Base-by-base conservation (phyloP, 2,888 invertebrate genomes). In the Chalcis sispes region DNA sequence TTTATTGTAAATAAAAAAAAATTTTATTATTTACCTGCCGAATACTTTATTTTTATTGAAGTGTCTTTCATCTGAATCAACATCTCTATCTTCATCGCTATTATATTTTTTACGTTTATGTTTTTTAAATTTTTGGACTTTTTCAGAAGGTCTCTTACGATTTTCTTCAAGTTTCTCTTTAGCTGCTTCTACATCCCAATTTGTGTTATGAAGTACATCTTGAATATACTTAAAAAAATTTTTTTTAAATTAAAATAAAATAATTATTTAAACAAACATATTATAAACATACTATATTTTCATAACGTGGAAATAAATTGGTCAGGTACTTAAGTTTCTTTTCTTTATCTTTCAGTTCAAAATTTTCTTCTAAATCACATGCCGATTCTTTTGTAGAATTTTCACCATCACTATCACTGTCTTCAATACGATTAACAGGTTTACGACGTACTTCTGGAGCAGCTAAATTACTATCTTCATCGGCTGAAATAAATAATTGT, bases 281-380 rank as follows among this genome's bases (percentile, higher is more conserved):
- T 42, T 42, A 8, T 42, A 42, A 13, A 23, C n/a, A 5, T n/a
- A 29, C 93, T 88, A 91, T 88, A 36, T 91, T 90, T 78, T 92
- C 90, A 80, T 92, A 89, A 72, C 91, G 90, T 4, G 93, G 93
- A 83, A 92, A 93, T 89, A 92, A 91, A 84, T 91, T 90, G 78
- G 91, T 88, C 88, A 93, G 91, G 86, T 92, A 93, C 84, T 91
- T 90, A 84, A 93, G 77, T 80, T 85, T 86, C 40, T 82, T 78
- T 75, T 89, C 87, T 73, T 82, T 83, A 25, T 83, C 81, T 72
- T 82, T 82, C 36, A 77, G 77, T 78, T 82, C 82, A 42, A 73
- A 64, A 62, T 79, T 79, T 75, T 79, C 69, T 2, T 83, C 83
- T 0, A 73, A 72, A 36, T 83, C 83, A 3, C 83, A 81, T 2